Conservation (phyloP, 2,113 vertebrate species). For the Chloropsis cyanopogon region DNA sequence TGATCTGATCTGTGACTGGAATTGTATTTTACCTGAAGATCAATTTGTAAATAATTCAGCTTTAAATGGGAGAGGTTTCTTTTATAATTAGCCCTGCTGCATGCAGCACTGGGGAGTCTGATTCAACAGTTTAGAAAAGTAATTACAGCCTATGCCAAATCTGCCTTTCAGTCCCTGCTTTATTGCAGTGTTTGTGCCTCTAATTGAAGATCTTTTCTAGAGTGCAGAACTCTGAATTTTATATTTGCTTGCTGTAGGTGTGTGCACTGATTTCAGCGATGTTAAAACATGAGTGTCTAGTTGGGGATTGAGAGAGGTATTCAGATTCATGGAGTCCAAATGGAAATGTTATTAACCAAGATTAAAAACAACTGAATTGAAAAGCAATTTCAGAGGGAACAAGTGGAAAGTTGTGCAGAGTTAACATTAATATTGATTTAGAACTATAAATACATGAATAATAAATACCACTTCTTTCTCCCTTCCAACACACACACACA, state of each 20-base stretch:
- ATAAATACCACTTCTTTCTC: neutral
- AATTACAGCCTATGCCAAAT: constrained; percentile 43
- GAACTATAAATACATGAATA: neutral
- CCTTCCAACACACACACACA: fast-evolving
- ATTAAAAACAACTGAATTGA: neutral
- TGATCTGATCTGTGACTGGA: neutral
- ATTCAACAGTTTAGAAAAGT: constrained; percentile 38
- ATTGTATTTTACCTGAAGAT: neutral
- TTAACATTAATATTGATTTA: neutral
- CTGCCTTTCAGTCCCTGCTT: constrained; percentile 19
- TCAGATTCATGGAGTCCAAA: constrained; percentile 25
- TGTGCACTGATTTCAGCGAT: neutral
- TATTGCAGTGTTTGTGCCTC: constrained; percentile 27
- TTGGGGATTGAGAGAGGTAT: neutral
- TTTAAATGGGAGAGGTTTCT: neutral
- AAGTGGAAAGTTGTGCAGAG: neutral
- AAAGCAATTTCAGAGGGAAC: neutral
- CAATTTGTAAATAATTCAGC: neutral
- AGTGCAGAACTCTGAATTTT: constrained; percentile 36
- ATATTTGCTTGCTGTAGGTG: neutral
- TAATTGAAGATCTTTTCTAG: neutral
- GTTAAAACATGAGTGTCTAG: neutral
- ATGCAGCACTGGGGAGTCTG: constrained; percentile 10
- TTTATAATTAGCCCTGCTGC: neutral
- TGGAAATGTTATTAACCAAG: neutral